Base-by-base conservation (phyloP, 2,113 vertebrate genomes). In the Neotoma lepida region DNA sequence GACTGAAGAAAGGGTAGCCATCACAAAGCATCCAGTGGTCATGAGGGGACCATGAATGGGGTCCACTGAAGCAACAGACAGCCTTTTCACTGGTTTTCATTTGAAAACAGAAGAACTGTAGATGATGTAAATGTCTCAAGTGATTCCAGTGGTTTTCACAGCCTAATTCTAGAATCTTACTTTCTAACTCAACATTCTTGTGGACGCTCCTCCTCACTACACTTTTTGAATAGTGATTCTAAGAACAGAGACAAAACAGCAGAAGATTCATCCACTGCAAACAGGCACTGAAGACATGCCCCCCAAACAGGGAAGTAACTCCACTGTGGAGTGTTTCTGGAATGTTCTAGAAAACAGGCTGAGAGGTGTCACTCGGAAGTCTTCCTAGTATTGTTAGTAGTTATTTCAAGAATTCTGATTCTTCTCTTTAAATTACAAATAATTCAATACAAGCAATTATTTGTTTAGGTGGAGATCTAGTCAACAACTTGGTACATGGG, bases 401-500 rank as follows among this genome's bases (percentile, higher is more conserved):
- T 56, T 88, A 61, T 49, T 74, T 90, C 28, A 70, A 94, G 51
- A 95, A 95, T 56, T 73, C 17, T 64, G 46, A 86, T 63, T 81
- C 71, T 88, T 41, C 28, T 39, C 64, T 92, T 81, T 84, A 90
- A 87, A 89, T 44, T 66, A 12, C 70, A 66, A 61, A 33, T 70
- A 70, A 80, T 90, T 85, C 35, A 68, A 71, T 35, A 61, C 2
- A 63, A 49, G 56, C 56, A 91, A 76, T 8, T 35, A 74, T 61
- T 81, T 39, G 20, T 49, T 74, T 64, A 58, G 71, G 1, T 63
- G 35, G 56, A 14, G 24, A 49, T 74, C 41, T 35, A 61, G 71
- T 33, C 28, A 33, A 58, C 33, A 14, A 8, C 22, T 28, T 49
- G 30, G 77, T 56, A 7, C 10, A 26, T 74, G 18, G 35, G 41